Evolutionary conservation across 92 coral and sea anemone genomes (phyloP), one percentile per base, ranked within the genome.

Genomic region (Pocillopora grandis): DNA sequence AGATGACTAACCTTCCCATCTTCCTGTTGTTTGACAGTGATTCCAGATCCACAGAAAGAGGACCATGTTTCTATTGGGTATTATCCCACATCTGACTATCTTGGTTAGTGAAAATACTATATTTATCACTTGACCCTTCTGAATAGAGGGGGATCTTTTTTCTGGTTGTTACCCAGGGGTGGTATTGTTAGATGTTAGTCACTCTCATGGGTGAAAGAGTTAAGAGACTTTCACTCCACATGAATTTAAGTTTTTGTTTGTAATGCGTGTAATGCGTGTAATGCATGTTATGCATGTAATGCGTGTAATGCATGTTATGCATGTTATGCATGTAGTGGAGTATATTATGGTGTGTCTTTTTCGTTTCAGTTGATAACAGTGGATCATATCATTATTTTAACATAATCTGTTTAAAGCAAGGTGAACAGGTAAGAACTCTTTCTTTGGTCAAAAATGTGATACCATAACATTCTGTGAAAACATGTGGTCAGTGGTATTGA

Each of bases 371-470:
- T 80, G 96, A 90, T 55, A 82, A 90, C 33, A 84, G 92, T 58
- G 95, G 98, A 42, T 89, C 95, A 10, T 92, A 89, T 36, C 99
- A 96, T 79, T 96, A 90, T 72, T 96, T 94, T 81, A 87, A 87
- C 76, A 94, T 96, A 55, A 82, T 93, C 27, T 96, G 99, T 82
- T 89, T 77, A 85, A 92, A 90, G 42, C 96, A 90, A 23, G 99
- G 99, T 59, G 98, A 96, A 79, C 99, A 96, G 95, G 98, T 95
- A 37, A 72, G 79, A n/a, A n/a, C 17, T 36, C 13, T 13, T 4
- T 73, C 14, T 59, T 59, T 42, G 52, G 52, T 42, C 52, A 42
- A 42, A 42, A 3, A 7, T 42, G 4, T 42, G 8, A 7, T 42
- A 42, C 52, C 52, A 42, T 42, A 42, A 42, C 52, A 42, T 42